A percentile compares a stretch with the other conserved stretches of the same genome.
These are phyloP conservation scores for Drosophila paracracens DNA, from an alignment of 2,888 invertebrate species.

Conservation along the genomic window DNA sequence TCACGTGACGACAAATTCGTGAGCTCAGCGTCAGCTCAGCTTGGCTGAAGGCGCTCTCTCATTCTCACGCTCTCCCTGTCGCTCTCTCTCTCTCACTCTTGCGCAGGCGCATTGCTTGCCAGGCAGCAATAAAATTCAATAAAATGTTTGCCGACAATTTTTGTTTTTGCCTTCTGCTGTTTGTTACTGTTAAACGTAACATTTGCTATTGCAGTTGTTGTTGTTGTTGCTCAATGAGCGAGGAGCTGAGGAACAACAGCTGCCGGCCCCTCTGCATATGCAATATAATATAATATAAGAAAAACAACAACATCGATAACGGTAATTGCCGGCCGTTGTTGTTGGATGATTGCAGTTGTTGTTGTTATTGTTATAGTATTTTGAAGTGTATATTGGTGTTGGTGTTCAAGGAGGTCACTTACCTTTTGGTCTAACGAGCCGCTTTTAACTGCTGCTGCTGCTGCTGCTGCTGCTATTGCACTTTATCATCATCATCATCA, in stretches of 20 bases:
- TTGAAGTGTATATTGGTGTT: conserved; percentile 25
- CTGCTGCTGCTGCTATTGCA: conserved; percentile 24
- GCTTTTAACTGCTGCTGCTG: conserved; percentile 43
- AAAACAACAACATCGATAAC: conserved; percentile 37
- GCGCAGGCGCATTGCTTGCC: conserved; percentile 59
- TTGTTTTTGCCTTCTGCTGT: conserved; percentile 33
- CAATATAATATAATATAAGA: conserved; percentile 49
- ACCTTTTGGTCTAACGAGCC: conserved; percentile 60
- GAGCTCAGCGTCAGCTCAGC: not conserved
- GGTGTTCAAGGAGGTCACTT: conserved; percentile 65
- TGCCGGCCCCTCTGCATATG: conserved; percentile 69
- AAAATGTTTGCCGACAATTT: conserved; percentile 70
- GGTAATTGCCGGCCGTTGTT: conserved; percentile 58
- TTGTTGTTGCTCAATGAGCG: conserved; percentile 14
- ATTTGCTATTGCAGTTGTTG: conserved; percentile 8
- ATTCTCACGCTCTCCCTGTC: not conserved
- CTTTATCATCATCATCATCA: conserved; percentile 24
- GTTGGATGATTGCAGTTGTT: not conserved
- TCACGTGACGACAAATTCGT: not conserved
- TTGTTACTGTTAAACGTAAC: conserved; percentile 20
- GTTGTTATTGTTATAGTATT: conserved; percentile 5
- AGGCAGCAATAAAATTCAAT: conserved; percentile 53
- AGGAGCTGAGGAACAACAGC: conserved; percentile 44
- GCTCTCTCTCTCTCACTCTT: conserved; percentile 14
- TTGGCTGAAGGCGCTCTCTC: conserved; percentile 1